Base-by-base conservation (phyloP, 2,888 invertebrate species). In the Cancer borealis region DNA sequence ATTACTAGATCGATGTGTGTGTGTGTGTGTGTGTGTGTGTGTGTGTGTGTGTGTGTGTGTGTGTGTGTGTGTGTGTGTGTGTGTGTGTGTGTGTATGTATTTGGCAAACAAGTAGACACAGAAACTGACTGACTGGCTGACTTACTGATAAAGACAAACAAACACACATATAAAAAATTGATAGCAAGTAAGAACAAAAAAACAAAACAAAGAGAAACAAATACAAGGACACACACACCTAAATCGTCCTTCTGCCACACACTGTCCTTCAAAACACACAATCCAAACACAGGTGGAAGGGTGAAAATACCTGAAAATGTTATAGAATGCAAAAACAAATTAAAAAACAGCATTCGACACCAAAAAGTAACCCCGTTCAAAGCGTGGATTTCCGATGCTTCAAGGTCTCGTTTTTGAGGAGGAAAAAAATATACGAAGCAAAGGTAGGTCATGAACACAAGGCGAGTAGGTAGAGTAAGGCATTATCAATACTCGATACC, bases 11-110 rank as follows among this genome's bases (percentile, higher is more conserved):
- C 66, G 66, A n/a, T 66, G 66, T 88, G 39, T 88, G 88, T 88
- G 88, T 88, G 88, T 88, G 88, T 88, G 88, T 88, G 88, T 88
- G 88, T 88, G 88, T 88, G 88, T 88, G 88, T 88, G 88, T 88
- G 88, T 88, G 88, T 88, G 88, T 88, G 88, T 88, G 88, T 88
- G 88, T 88, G 88, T 88, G 88, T 88, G 88, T 88, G 88, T 88
- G 88, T 88, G 88, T 88, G 88, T 88, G 88, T 88, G 88, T 88
- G 88, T 88, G 88, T 88, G 88, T 88, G 88, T 88, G 88, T 88
- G 88, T 88, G 88, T 88, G 88, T 88, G 88, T 88, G 88, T 88
- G 88, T 88, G 88, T 88, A 39, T 88, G 88, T 66, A 17, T 54
- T 12, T 54, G 6, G 12, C 49, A 49, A 12, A 49, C 49, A 49